Evolutionary conservation across 1,140 invertebrate species (phyloP).

Genomic region (Bombus cullumanus): DNA sequence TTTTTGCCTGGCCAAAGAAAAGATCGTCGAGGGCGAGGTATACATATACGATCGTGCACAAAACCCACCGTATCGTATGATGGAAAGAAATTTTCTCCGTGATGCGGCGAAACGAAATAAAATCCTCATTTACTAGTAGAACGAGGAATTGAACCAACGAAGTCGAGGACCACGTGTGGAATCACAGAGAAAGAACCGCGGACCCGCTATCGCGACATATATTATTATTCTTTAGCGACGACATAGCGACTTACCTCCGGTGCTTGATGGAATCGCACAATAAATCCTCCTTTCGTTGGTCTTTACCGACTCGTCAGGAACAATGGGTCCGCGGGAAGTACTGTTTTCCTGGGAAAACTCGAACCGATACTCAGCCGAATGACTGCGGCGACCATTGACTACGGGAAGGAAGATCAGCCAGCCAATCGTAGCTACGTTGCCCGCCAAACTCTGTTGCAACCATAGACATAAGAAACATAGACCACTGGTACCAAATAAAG

Average conservation of each 20-base stretch:
- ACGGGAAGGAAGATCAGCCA: constrained; percentile 66
- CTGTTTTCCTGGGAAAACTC: constrained; percentile 73
- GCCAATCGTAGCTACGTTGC: constrained; percentile 65
- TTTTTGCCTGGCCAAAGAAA: constrained; percentile 62
- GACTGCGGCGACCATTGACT: constrained; percentile 71
- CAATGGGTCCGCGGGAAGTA: constrained; percentile 68
- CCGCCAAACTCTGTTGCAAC: constrained; percentile 56
- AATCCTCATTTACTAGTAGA: neutral
- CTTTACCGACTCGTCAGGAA: constrained; percentile 57
- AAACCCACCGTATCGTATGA: neutral
- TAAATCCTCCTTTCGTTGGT: constrained; percentile 42
- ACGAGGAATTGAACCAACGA: constrained; percentile 13
- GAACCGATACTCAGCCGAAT: constrained; percentile 73
- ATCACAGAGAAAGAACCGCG: constrained; percentile 56
- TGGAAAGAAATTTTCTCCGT: neutral
- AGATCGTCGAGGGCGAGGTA: constrained; percentile 48
- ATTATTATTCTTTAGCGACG: neutral
- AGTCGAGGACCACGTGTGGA: constrained; percentile 73
- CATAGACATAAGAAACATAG: too few relatives aligned
- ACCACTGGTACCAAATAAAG: too few relatives aligned
- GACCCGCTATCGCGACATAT: constrained; percentile 12
- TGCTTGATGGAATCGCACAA: constrained; percentile 24
- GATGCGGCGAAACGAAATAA: neutral
- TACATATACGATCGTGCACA: constrained; percentile 10
- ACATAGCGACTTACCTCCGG: constrained; percentile 59